Evolutionary conservation across 2,888 invertebrate genomes (phyloP), one percentile per base, ranked within the genome.

Genomic region (Drosophila anceps): DNA sequence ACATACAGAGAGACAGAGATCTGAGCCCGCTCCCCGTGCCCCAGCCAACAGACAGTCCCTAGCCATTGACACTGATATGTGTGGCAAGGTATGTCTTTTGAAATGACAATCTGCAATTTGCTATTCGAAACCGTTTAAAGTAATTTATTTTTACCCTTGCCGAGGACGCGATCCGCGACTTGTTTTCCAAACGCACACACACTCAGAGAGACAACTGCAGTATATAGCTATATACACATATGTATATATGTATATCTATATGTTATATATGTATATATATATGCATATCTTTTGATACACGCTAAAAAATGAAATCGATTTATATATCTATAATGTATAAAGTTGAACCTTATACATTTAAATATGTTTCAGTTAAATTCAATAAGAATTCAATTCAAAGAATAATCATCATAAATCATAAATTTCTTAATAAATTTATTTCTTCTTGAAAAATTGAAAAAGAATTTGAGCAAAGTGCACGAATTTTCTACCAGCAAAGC

Each of bases 81-180:
- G 88, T 83, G 83, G 84, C 88, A 85, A 78, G 79, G 86, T 83
- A 79, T 84, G 81, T 84, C 83, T 84, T 83, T 81, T 83, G 82
- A 84, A 90, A 90, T 90, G 90, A 89, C 88, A 90, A 90, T 85
- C 88, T 90, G 90, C 90, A 90, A 90, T 90, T 90, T 90, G 90
- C 90, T 90, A 90, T 90, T 88, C 88, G 80, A 88, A 90, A 90
- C 90, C 90, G 90, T 90, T 90, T 90, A 90, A 90, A 90, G 90
- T 90, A 90, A 90, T 90, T 90, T 90, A 90, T 91, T 90, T 88
- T 79, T 69, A 53, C 75, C 72, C 72, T 69, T 43, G n/a, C 61
- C 69, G 81, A 81, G 76, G 76, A 82, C 73, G 77, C 86, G 82
- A 80, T 71, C 59, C 78, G 71, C 57, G 80, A 76, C 72, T 65